A percentile compares a stretch with the other conserved stretches of the same genome.
phyloP scores from a whole-genome alignment of 2,113 vertebrate genomes.

The Spea bombifrons region DNA sequence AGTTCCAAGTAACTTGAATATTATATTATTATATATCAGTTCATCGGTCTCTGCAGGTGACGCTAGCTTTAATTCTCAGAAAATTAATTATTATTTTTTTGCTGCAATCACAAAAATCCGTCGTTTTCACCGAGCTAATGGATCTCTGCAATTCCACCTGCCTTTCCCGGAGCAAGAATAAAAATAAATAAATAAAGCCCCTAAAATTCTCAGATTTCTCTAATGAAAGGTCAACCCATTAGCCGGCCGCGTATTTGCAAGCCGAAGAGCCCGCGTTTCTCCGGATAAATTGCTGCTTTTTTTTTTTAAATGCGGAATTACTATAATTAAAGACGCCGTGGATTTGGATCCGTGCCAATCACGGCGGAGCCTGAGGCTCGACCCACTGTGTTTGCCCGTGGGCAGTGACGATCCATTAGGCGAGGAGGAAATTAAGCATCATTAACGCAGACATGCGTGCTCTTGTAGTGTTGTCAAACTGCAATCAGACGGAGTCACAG shows the following conservation, averaged over 20 bases:
- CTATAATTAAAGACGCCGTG: slow-evolving; percentile 69
- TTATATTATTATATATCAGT: too few species aligned
- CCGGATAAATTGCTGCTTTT: slow-evolving; percentile 60
- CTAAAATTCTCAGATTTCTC: slow-evolving; percentile 51
- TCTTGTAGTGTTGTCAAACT: slow-evolving; percentile 67
- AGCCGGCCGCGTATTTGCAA: slow-evolving; percentile 56
- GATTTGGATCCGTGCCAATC: slow-evolving; percentile 66
- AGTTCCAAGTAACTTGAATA: too few species aligned
- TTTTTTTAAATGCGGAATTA: slow-evolving; percentile 55
- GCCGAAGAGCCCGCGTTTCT: slow-evolving; percentile 60
- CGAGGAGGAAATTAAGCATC: slow-evolving; percentile 65
- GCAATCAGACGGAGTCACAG: slow-evolving; percentile 66
- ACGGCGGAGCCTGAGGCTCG: slow-evolving; percentile 55
- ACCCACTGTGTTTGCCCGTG: slow-evolving; percentile 53
- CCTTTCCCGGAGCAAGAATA: slow-evolving; percentile 39
- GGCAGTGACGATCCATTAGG: slow-evolving; percentile 65
- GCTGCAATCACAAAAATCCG: slow-evolving; percentile 2
- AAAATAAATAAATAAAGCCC: slow-evolving; percentile 42
- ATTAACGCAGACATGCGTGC: slow-evolving; percentile 62
- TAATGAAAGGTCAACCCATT: slow-evolving; percentile 65
- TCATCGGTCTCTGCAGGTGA: too few species aligned
- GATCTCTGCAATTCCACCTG: slow-evolving; percentile 50
- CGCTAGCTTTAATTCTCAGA: too few species aligned
- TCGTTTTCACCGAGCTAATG: slow-evolving; percentile 54
- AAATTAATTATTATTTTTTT: too few species aligned